phyloP scores from a whole-genome alignment of 2,113 vertebrate species.

The Condylura cristata region DNA sequence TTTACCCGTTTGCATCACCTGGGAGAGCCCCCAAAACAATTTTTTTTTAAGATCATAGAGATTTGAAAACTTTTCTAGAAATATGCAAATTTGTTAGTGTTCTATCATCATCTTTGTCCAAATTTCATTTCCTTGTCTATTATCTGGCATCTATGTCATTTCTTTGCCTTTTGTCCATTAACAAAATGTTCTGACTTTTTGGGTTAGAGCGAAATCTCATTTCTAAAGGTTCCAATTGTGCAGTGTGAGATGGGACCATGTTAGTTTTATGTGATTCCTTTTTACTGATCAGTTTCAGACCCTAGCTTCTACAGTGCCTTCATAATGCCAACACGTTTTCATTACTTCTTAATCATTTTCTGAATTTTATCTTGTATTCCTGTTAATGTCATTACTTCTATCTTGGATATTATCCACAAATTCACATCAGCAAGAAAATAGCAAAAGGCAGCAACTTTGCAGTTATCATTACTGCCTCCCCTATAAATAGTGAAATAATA shows the following conservation, averaged over 20 bases:
- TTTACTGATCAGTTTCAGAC: constrained; percentile 59
- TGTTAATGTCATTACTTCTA: constrained; percentile 56
- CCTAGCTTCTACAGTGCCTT: constrained; percentile 53
- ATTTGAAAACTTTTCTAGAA: neutral
- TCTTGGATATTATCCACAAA: constrained; percentile 74
- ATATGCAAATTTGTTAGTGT: neutral
- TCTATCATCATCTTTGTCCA: neutral
- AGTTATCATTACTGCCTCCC: constrained; percentile 30
- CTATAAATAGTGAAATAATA: constrained; percentile 65
- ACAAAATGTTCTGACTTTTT: constrained; percentile 78
- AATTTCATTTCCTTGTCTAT: constrained; percentile 48
- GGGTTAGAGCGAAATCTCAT: constrained; percentile 65
- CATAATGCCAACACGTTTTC: constrained; percentile 67
- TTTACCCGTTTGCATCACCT: too few species aligned
- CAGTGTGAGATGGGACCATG: constrained; percentile 19
- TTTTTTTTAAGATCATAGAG: neutral
- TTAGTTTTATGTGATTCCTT: constrained; percentile 68
- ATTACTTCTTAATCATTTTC: constrained; percentile 47
- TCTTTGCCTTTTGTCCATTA: constrained; percentile 70
- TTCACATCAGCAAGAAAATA: constrained; percentile 75
- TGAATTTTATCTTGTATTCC: constrained; percentile 53
- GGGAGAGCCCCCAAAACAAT: too few species aligned
- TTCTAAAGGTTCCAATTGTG: constrained; percentile 74
- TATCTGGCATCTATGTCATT: constrained; percentile 56
- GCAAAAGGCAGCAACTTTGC: constrained; percentile 70